Evolutionary conservation across 1,140 invertebrate genomes (phyloP).

Genomic region (Pogonus chalceus): DNA sequence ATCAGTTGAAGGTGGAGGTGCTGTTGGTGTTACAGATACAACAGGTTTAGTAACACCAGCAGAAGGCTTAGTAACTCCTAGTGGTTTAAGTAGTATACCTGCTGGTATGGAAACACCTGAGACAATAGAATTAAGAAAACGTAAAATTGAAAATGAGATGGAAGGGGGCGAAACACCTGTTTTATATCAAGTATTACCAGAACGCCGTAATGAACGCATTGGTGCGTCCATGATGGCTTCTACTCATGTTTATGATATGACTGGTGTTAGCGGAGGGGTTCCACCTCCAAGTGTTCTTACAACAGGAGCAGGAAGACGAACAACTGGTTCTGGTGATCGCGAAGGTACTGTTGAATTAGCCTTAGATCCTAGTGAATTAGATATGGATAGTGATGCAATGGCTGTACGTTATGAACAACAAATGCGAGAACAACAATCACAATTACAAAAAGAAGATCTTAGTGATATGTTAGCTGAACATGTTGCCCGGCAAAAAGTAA

Average conservation of each 20-base stretch:
- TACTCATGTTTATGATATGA: conserved; percentile 92
- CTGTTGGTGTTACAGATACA: conserved; percentile 54
- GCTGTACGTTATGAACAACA: conserved; percentile 95
- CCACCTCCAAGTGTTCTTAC: conserved; percentile 41
- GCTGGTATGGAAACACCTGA: conserved; percentile 96
- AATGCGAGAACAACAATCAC: conserved; percentile 80
- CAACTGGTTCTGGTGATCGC: conserved; percentile 35
- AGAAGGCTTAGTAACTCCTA: conserved; percentile 88
- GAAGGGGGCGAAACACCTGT: conserved; percentile 90
- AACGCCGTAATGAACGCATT: conserved; percentile 83
- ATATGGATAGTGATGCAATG: conserved; percentile 92
- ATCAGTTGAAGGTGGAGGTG: conserved; percentile 54
- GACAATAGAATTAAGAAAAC: conserved; percentile 94
- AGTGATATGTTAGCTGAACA: conserved; percentile 98
- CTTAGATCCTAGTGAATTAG: conserved; percentile 93
- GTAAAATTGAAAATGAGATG: conserved; percentile 94
- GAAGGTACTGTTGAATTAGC: conserved; percentile 83
- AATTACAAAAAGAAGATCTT: conserved; percentile 86
- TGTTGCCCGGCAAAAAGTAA: conserved; percentile 84
- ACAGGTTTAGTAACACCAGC: conserved; percentile 68
- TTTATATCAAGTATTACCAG: conserved; percentile 87
- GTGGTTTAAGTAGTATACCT: conserved; percentile 89
- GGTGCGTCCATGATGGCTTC: conserved; percentile 97
- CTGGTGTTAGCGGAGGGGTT: conserved; percentile 47
- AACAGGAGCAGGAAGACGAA: conserved; percentile 22